Conservation (phyloP, 1,140 invertebrate species). For the Riptortus pedestris region DNA sequence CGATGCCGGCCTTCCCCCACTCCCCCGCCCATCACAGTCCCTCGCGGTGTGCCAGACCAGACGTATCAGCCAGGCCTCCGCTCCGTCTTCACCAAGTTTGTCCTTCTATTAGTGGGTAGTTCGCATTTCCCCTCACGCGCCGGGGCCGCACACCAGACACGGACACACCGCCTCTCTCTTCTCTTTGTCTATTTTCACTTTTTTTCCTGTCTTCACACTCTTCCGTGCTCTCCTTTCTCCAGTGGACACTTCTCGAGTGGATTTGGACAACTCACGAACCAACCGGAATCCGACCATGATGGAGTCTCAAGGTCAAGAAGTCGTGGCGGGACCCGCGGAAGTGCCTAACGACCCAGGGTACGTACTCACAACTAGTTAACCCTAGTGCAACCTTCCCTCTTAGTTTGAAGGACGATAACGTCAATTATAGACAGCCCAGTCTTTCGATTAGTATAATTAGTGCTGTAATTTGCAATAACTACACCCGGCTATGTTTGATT, state of each 20-base stretch:
- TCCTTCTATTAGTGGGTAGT: constrained; percentile 14
- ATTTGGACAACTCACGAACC: background rate
- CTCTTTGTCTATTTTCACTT: background rate
- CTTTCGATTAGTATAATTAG: too few species aligned
- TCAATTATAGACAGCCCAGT: too few species aligned
- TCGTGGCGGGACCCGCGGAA: constrained; percentile 27
- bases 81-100: background rate
- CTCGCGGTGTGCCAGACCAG: background rate
- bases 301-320: constrained; percentile 30
- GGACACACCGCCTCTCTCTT: background rate
- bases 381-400: background rate
- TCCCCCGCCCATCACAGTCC: background rate
- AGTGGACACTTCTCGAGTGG: background rate
- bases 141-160: too few species aligned
- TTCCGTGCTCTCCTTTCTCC: background rate
- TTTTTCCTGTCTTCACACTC: too few species aligned
- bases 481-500: too few species aligned
- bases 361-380: constrained; percentile 15
- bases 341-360: constrained; percentile 32
- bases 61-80: background rate
- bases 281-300: constrained; percentile 19
- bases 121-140: constrained; percentile 1
- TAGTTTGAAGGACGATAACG: background rate
- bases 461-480: too few species aligned
- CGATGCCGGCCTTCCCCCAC: background rate